A percentile compares a stretch with the other conserved stretches of the same genome.
Evolutionary conservation across 1,140 invertebrate genomes (phyloP).

Genomic region (Amyelois transitella): DNA sequence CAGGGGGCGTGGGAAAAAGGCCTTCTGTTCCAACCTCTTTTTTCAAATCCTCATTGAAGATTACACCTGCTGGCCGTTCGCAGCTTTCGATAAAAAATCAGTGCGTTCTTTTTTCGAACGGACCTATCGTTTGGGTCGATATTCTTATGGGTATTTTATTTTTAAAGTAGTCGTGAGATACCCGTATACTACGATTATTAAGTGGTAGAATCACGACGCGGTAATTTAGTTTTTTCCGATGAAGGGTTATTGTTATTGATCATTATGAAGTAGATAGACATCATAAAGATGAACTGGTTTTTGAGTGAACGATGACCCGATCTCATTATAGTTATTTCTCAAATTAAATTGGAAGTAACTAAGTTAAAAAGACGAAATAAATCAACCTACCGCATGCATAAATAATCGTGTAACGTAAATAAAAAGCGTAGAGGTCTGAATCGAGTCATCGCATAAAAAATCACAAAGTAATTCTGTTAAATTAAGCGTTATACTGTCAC

Average conservation of each 20-base stretch:
- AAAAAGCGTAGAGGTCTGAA: constrained; percentile 30
- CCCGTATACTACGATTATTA: constrained; percentile 58
- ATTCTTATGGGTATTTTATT: constrained; percentile 50
- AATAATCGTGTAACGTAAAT: constrained; percentile 33
- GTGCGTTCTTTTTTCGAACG: constrained; percentile 56
- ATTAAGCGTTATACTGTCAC: constrained; percentile 56
- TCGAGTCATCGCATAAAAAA: constrained; percentile 29
- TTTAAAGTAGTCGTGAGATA: constrained; percentile 69
- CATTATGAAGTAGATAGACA: constrained; percentile 52
- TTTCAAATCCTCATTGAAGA: constrained; percentile 65
- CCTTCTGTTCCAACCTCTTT: constrained; percentile 64
- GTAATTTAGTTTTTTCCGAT: constrained; percentile 53
- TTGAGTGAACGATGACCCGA: constrained; percentile 28
- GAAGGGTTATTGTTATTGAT: constrained; percentile 61
- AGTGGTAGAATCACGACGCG: constrained; percentile 60
- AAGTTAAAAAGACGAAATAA: constrained; percentile 9
- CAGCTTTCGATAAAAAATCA: constrained; percentile 70
- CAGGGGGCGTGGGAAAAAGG: constrained; percentile 67
- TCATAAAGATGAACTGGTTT: constrained; percentile 39
- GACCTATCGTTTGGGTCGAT: constrained; percentile 43
- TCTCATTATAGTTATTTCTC: constrained; percentile 34
- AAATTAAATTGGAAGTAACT: constrained; percentile 22
- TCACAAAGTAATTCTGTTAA: constrained; percentile 45
- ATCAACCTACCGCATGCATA: constrained; percentile 53
- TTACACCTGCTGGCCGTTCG: constrained; percentile 69